A percentile compares a stretch with the other conserved stretches of the same genome.
Evolutionary conservation across 2,797 vertebrate genomes (phyloP).

Genomic region (Chaunax sp.): DNA sequence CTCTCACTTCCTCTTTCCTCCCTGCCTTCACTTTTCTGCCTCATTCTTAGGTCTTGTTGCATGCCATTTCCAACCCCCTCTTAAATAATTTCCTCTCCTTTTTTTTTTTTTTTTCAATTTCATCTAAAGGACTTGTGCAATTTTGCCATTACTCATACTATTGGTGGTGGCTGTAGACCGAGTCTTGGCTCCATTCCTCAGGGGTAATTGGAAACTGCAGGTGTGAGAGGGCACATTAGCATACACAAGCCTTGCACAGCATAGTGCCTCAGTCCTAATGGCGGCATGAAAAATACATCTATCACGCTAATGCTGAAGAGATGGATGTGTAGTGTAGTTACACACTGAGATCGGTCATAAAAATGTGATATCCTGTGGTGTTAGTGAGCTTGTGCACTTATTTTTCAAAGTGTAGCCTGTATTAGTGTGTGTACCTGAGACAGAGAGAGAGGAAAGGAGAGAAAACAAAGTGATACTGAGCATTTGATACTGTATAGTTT

Average conservation of each 20-base stretch:
- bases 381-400: slow-evolving; percentile 48
- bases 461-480: not conserved
- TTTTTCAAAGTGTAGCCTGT: slow-evolving; percentile 40
- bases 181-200: slow-evolving; percentile 82
- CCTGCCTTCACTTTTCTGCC: slow-evolving; percentile 26
- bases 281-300: slow-evolving; percentile 80
- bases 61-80: slow-evolving; percentile 60
- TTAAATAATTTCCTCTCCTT: slow-evolving; percentile 72
- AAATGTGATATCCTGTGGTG: slow-evolving; percentile 66
- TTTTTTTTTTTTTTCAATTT: slow-evolving; percentile 48
- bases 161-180: slow-evolving; percentile 80
- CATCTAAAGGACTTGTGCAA: slow-evolving; percentile 81
- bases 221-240: slow-evolving; percentile 86
- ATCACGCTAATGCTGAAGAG: slow-evolving; percentile 76
- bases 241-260: slow-evolving; percentile 77
- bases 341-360: slow-evolving; percentile 67
- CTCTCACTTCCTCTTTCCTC: slow-evolving; percentile 12
- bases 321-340: slow-evolving; percentile 76
- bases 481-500: slow-evolving; percentile 4
- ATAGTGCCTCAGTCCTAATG: slow-evolving; percentile 72
- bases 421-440: slow-evolving; percentile 51
- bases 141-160: slow-evolving; percentile 87
- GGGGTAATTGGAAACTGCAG: slow-evolving; percentile 88
- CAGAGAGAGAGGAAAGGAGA: slow-evolving; percentile 10
- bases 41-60: slow-evolving; percentile 56